Conservation (phyloP, 2,113 vertebrate genomes). For the Pampusana beccarii region DNA sequence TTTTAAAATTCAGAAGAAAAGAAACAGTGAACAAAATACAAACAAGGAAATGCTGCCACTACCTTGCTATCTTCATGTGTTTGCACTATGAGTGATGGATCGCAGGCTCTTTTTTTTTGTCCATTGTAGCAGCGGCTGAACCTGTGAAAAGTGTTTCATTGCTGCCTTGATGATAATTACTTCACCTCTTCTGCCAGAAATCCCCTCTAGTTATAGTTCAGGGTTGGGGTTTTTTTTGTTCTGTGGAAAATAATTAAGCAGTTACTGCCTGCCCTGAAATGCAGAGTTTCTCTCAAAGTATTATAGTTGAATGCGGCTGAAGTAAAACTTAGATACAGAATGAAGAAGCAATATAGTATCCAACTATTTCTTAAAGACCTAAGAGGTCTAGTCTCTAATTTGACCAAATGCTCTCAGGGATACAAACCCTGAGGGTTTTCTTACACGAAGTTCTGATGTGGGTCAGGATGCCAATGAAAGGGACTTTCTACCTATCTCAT, state of each 20-base stretch:
- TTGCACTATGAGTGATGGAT: background rate
- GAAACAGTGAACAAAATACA: background rate
- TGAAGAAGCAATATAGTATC: background rate
- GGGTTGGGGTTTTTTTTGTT: background rate
- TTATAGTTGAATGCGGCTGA: background rate
- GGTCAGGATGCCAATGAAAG: background rate
- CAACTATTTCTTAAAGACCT: background rate
- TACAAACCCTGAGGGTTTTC: background rate
- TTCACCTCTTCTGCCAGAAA: background rate
- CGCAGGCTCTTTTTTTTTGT: background rate
- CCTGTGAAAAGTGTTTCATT: background rate
- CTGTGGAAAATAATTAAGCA: background rate
- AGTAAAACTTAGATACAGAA: background rate
- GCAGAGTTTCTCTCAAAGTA: background rate
- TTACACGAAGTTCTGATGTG: background rate
- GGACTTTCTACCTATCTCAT: background rate
- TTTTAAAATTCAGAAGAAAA: background rate
- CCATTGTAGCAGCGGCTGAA: background rate
- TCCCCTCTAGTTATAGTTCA: background rate
- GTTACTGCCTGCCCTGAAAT: background rate
- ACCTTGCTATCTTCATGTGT: background rate
- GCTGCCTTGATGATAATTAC: background rate
- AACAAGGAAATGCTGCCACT: background rate
- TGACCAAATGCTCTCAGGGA: background rate
- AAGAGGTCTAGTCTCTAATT: background rate